These are phyloP conservation scores for Oenanthe oenanthe DNA, from an alignment of 2,113 vertebrate genomes.

Conservation along the genomic window DNA sequence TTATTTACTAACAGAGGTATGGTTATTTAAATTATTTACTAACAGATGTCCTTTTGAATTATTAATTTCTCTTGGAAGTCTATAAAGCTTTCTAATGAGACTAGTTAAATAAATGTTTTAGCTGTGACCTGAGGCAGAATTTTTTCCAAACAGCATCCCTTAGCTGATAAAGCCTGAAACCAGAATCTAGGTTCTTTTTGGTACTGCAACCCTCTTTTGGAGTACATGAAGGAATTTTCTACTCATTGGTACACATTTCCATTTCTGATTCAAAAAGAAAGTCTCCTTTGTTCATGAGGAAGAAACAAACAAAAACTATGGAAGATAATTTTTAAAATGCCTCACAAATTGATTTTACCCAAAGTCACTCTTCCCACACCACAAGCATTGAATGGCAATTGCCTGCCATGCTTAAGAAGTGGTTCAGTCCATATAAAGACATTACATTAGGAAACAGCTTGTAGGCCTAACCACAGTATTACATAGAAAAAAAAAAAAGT, in stretches of 20 bases:
- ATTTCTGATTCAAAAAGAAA: neutral
- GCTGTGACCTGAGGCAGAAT: neutral
- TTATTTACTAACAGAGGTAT: neutral
- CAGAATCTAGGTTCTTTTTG: neutral
- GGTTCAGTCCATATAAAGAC: neutral
- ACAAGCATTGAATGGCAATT: neutral
- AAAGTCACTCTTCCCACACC: neutral
- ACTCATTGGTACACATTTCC: neutral
- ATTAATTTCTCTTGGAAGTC: neutral
- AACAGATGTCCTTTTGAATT: conserved; percentile 1
- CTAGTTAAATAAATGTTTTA: conserved; percentile 10
- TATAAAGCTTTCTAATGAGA: neutral
- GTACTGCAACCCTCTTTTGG: neutral
- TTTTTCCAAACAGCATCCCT: neutral
- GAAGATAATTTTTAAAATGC: neutral
- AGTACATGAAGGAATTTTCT: neutral
- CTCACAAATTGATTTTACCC: neutral
- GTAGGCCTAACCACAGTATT: neutral
- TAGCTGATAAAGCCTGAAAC: neutral
- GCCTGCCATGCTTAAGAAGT: neutral
- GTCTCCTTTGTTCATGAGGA: neutral
- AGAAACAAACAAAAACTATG: neutral
- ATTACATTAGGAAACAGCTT: neutral
- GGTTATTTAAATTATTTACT: neutral
- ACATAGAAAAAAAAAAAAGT: neutral